Evolutionary conservation across 2,113 vertebrate species (phyloP), one percentile per base, ranked within the genome.

Genomic region (Epinephelus fuscoguttatus): DNA sequence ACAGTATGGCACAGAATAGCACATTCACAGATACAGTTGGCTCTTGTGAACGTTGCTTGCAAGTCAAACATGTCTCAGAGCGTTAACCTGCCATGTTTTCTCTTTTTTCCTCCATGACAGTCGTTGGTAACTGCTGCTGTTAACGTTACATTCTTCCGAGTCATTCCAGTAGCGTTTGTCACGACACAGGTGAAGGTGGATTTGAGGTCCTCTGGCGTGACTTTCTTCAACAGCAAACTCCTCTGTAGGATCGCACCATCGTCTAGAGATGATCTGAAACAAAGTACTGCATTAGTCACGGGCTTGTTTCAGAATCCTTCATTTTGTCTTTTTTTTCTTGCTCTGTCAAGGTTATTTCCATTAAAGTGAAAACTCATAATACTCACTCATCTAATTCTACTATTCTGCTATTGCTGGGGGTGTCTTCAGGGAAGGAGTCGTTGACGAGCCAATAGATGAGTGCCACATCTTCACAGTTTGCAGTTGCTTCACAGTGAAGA

Each of bases 401-500:
- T 47, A 96, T 92, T 19, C 79, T 87, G 9, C 15, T 73, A 3
- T 85, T 83, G 6, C 87, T 89, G 52, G 37, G 68, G 0, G 75
- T 57, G 0, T 93, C 89, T 42, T 97, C 95, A 0, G 96, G 95
- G 81, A 97, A 97, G 10, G 90, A 87, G 9, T 82, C 88, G 0
- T 97, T 95, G 13, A 95, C 94, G 63, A 97, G 87, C 96, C 97
- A 97, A 90, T 97, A 97, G 79, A 97, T 93, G 4, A 96, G 80
- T 0, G 75, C 81, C 40, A 89, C 30, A 0, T 78, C 89, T 33
- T 87, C 66, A 66, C 68, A 59, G 9, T 93, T 81, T 25, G 86
- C 21, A 6, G 80, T 17, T 0, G 91, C 94, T 19, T 75, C 75
- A 30, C 95, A 95, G 75, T 84, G 30, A 23, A 95, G 83, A 25